Evolutionary conservation across 2,797 vertebrate genomes (phyloP).

Genomic region (Catharus ustulatus): DNA sequence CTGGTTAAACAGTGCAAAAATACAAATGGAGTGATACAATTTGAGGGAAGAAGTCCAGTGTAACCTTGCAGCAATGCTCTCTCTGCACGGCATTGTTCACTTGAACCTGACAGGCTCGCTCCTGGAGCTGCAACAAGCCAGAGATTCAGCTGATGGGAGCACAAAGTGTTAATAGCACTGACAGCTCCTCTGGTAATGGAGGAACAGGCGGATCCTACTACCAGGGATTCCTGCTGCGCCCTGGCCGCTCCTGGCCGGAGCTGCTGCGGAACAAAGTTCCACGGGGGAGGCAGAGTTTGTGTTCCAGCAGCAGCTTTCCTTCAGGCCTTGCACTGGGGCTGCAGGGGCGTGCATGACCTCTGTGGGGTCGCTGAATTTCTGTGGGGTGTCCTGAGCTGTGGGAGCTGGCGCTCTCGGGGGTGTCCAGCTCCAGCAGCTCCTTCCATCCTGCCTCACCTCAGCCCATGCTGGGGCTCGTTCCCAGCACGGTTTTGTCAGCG

Average conservation of each 20-base stretch:
- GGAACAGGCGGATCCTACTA: neutral
- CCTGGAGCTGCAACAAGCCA: neutral
- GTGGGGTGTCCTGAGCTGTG: neutral
- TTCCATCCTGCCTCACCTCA: fast-evolving
- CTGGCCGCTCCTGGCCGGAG: neutral
- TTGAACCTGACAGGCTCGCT: neutral
- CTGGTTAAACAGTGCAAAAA: neutral
- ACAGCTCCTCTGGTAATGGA: neutral
- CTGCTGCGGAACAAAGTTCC: neutral
- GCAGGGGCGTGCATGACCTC: fast-evolving
- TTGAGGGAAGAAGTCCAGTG: neutral
- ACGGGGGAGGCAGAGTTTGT: neutral
- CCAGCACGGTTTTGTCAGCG: neutral
- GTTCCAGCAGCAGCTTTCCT: neutral
- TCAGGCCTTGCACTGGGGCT: fast-evolving
- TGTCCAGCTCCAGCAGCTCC: neutral
- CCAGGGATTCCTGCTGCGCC: neutral
- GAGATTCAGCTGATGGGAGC: neutral
- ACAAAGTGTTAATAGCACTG: neutral
- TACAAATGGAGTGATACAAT: neutral
- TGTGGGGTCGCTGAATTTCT: neutral
- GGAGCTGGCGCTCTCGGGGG: neutral
- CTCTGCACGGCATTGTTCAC: neutral
- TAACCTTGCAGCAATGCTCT: neutral
- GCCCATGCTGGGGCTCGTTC: neutral